These are phyloP conservation scores for Julus scandinavius DNA, from an alignment of 2,888 invertebrate species.

Conservation along the genomic window DNA sequence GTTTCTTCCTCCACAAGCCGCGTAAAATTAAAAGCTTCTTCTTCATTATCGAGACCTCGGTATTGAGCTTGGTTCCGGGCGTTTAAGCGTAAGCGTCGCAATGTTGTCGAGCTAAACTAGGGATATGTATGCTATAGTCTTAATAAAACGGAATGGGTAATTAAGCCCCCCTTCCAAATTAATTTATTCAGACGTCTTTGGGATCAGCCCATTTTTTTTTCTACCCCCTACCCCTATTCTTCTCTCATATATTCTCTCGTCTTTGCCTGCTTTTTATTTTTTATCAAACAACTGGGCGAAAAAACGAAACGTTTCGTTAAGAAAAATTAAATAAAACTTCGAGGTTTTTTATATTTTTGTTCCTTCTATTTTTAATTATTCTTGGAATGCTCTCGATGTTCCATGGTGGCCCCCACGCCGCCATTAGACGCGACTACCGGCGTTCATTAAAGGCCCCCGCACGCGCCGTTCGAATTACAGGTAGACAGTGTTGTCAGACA, in stretches of 20 bases:
- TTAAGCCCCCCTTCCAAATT: slow-evolving; percentile 45
- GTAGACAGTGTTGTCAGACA: slow-evolving; percentile 55
- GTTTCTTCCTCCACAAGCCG: neutral
- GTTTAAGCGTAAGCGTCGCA: neutral
- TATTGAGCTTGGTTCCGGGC: too few species aligned
- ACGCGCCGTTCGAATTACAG: slow-evolving; percentile 44
- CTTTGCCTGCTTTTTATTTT: neutral
- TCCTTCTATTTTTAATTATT: neutral
- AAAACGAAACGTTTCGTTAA: too few species aligned
- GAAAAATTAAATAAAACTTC: too few species aligned
- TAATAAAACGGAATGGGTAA: slow-evolving; percentile 47
- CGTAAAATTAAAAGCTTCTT: neutral
- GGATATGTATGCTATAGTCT: slow-evolving; percentile 47
- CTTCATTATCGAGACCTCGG: neutral
- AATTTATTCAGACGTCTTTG: slow-evolving; percentile 34
- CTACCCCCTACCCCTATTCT: neutral
- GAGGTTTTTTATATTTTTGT: neutral
- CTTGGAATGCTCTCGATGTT: neutral
- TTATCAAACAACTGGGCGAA: neutral
- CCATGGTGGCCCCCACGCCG: neutral
- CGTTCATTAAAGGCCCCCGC: neutral
- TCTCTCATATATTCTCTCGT: neutral
- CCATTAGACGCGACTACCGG: neutral
- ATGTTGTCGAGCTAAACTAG: slow-evolving; percentile 49
- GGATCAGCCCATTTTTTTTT: slow-evolving; percentile 26